These are phyloP conservation scores for Caenorhabditis briggsae DNA, from an alignment of 1,140 invertebrate genomes.

Conservation along the genomic window DNA sequence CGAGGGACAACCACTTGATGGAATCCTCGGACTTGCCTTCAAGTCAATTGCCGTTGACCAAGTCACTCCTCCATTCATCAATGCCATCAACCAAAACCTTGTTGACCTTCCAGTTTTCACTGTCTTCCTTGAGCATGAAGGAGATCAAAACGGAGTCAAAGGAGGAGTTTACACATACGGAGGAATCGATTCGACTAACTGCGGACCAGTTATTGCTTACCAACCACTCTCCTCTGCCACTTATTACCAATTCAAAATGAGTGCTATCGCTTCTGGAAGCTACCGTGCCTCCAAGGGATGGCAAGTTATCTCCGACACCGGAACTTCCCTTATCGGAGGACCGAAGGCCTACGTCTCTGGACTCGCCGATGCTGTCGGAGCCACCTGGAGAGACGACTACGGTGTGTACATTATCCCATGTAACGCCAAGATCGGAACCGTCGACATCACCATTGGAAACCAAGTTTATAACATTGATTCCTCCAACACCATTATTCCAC, in stretches of 20 bases:
- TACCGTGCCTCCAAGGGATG: conserved; percentile 61
- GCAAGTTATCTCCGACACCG: conserved; percentile 65
- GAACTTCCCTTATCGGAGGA: conserved; percentile 64
- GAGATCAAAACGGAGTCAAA: conserved; percentile 60
- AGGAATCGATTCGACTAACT: conserved; percentile 65
- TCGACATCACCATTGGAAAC: conserved; percentile 61
- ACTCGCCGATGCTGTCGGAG: conserved; percentile 61
- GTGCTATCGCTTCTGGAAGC: conserved; percentile 56
- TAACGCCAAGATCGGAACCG: conserved; percentile 39
- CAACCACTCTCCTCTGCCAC: conserved; percentile 67
- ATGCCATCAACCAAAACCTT: conserved; percentile 64
- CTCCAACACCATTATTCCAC: conserved; percentile 32
- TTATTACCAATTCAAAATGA: conserved; percentile 68
- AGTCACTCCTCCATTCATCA: conserved; percentile 63
- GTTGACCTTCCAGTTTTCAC: conserved; percentile 67
- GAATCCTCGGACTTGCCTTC: conserved; percentile 67
- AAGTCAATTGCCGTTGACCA: conserved; percentile 65
- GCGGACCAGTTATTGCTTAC: conserved; percentile 66
- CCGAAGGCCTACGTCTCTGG: conserved; percentile 59
- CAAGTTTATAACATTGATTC: conserved; percentile 41
- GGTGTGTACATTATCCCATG: conserved; percentile 57
- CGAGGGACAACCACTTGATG: conserved; percentile 64
- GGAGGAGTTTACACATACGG: conserved; percentile 68
- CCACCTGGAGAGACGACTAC: conserved; percentile 47
- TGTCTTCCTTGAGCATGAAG: conserved; percentile 67